phyloP scores from a whole-genome alignment of 53 echinoderm and acorn worm species.

The Arbacia lixula region DNA sequence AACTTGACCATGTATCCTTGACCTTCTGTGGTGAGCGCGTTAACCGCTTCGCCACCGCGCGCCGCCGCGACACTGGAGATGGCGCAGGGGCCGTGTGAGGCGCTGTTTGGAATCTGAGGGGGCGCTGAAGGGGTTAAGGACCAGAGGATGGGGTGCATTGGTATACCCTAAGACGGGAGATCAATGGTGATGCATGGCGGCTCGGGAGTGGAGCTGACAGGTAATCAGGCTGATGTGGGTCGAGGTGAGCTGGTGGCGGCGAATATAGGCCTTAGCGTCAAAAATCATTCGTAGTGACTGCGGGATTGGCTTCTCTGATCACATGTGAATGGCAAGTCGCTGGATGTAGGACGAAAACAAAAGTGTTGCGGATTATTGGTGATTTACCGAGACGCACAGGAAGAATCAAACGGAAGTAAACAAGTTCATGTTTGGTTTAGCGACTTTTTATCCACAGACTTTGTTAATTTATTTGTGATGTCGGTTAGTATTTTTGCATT shows the following conservation, averaged over 20 bases:
- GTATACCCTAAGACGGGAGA: conserved; percentile 41
- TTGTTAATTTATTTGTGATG: no score
- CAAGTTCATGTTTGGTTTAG: no score
- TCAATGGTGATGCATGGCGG: conserved; percentile 48
- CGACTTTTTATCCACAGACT: no score
- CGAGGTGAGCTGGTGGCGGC: conserved; percentile 42
- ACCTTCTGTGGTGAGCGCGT: conserved; percentile 18
- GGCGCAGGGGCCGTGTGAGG: not conserved
- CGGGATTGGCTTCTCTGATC: not conserved
- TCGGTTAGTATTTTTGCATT: no score
- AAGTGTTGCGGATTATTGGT: no score
- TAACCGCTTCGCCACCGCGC: conserved; percentile 12
- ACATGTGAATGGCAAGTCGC: not conserved
- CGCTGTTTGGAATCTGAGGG: conserved; percentile 26
- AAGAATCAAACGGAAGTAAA: no score
- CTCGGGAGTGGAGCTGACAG: conserved; percentile 45
- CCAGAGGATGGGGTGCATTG: conserved; percentile 28
- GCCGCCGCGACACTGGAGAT: not conserved
- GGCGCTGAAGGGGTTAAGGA: conserved; percentile 44
- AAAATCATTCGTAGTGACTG: conserved; percentile 21
- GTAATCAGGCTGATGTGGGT: conserved; percentile 42
- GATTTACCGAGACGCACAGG: no score
- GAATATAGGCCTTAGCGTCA: conserved; percentile 55
- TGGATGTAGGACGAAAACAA: no score
- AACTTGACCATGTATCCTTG: conserved; percentile 56